Evolutionary conservation across 1,140 invertebrate genomes (phyloP).

Genomic region (Streblospio benedicti): DNA sequence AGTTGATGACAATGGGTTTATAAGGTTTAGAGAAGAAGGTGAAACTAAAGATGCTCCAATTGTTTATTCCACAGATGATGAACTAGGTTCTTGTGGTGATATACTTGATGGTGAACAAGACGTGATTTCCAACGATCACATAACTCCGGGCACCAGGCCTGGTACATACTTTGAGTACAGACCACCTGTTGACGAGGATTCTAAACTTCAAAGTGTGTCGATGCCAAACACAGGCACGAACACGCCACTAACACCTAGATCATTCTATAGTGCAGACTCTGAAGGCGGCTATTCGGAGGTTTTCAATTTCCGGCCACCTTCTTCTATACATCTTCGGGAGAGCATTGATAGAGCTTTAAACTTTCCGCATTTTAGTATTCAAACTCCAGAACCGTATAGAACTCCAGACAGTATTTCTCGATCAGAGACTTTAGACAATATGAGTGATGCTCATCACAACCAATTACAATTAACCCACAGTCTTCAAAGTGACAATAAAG

Average conservation of each 20-base stretch:
- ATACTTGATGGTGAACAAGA: neutral
- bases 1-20: conserved; percentile 11
- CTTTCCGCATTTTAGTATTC: no score
- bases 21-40: conserved; percentile 10
- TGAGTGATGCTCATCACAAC: no score
- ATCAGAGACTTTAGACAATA: no score
- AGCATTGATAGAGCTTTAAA: conserved; percentile 8
- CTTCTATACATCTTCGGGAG: conserved; percentile 13
- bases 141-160: neutral
- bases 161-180: neutral
- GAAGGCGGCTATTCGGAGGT: neutral
- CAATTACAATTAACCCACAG: no score
- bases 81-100: neutral
- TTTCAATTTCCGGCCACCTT: conserved; percentile 10
- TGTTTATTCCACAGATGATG: neutral
- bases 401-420: no score
- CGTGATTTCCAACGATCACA: neutral
- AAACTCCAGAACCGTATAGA: no score
- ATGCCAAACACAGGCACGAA: neutral
- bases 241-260: neutral
- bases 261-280: neutral
- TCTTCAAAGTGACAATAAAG: no score
- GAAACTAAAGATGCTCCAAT: neutral
- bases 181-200: neutral
- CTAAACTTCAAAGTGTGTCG: neutral